Percentiles rank a stretch among this genome's conserved stretches.
phyloP scores from a whole-genome alignment of 2,888 invertebrate genomes.

The Osedax frankpressi region DNA sequence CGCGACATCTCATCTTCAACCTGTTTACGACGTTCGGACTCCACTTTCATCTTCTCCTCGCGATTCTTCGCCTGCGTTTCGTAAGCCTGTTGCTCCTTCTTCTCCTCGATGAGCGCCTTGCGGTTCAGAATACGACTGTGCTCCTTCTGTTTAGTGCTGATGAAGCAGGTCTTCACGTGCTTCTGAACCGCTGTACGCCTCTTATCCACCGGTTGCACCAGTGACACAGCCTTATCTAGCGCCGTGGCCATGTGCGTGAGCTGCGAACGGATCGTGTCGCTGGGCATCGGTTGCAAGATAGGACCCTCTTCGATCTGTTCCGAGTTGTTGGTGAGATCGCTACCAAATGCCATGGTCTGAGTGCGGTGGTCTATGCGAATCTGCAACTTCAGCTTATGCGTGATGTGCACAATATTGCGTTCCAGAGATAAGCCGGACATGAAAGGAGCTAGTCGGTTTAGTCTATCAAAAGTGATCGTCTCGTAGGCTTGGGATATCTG shows the following conservation, averaged over 20 bases:
- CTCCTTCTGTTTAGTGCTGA: conserved; percentile 50
- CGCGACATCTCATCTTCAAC: background rate
- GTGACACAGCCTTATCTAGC: conserved; percentile 54
- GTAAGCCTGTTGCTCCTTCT: conserved; percentile 80
- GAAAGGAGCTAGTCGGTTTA: conserved; percentile 73
- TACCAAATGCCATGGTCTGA: conserved; percentile 78
- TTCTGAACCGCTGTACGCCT: conserved; percentile 18
- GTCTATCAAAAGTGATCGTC: conserved; percentile 72
- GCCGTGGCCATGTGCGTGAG: conserved; percentile 67
- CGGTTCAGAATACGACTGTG: conserved; percentile 78
- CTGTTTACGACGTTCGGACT: conserved; percentile 3
- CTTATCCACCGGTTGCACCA: conserved; percentile 21
- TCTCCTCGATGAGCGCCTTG: conserved; percentile 87
- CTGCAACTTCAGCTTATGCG: conserved; percentile 55
- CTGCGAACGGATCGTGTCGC: conserved; percentile 81
- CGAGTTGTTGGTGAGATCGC: conserved; percentile 76
- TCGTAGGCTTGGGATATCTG: conserved; percentile 70
- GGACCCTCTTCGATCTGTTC: conserved; percentile 88
- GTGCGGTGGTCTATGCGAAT: conserved; percentile 59
- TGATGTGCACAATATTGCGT: conserved; percentile 69
- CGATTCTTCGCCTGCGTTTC: conserved; percentile 25
- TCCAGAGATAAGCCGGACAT: conserved; percentile 77
- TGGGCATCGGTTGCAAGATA: conserved; percentile 55
- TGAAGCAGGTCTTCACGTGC: conserved; percentile 39
- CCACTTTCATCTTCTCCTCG: conserved; percentile 52